phyloP scores from a whole-genome alignment of 2,888 invertebrate genomes.

The Andrena minutula region DNA sequence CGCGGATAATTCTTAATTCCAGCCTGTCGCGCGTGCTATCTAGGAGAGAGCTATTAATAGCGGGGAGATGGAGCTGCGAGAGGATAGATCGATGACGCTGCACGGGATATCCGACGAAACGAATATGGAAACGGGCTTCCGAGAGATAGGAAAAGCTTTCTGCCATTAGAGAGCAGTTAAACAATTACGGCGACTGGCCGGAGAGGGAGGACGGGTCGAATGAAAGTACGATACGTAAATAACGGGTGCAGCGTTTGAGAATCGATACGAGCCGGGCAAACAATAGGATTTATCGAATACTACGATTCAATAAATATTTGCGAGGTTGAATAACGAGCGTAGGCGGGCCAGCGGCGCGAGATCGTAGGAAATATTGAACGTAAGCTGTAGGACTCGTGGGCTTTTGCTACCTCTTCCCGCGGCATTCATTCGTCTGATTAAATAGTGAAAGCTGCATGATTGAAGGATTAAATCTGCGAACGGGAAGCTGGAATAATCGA shows the following conservation, averaged over 20 bases:
- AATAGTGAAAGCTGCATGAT: too few species aligned
- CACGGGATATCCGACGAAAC: conserved; percentile 5
- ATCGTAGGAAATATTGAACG: background rate
- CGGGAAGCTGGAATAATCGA: background rate
- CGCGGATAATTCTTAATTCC: conserved; percentile 49
- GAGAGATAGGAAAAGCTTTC: background rate
- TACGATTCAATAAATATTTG: conserved; percentile 11
- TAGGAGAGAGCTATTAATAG: conserved; percentile 54
- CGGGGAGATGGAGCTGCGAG: conserved; percentile 25
- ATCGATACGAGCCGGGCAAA: conserved; percentile 8
- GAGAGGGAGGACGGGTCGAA: background rate
- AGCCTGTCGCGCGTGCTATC: conserved; percentile 42
- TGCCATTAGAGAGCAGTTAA: background rate
- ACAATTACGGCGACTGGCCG: background rate
- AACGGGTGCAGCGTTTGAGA: background rate
- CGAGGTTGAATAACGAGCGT: background rate
- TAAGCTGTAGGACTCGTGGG: conserved; percentile 7
- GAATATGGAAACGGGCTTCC: background rate
- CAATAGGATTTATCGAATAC: conserved; percentile 9
- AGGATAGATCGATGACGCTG: conserved; percentile 6
- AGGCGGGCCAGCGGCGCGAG: background rate
- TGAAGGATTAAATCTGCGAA: too few species aligned
- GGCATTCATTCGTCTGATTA: too few species aligned
- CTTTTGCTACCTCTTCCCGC: background rate
- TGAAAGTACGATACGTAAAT: background rate